Evolutionary conservation across 2,888 invertebrate species (phyloP), one percentile per base, ranked within the genome.

Genomic region (Tipula unca): DNA sequence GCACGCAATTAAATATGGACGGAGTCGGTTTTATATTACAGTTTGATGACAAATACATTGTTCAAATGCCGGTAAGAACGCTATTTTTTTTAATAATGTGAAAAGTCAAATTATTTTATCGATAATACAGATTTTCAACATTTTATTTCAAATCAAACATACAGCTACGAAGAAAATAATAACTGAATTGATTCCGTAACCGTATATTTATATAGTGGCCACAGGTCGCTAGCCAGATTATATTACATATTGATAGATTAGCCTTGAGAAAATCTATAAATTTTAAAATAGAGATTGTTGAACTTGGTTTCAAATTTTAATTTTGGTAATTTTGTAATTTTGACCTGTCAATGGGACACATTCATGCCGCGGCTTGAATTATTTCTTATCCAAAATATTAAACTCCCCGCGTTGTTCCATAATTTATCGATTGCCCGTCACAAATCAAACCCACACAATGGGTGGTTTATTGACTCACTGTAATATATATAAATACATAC

Each of bases 371-470:
- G 25, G 69, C 10, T 69, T 69, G 69, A 69, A 25, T 69, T 69
- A 69, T 69, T 20, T 25, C 25, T 25, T 69, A 69, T 69, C 25
- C 25, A 25, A 69, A 69, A 69, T 8, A 17, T n/a, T 25, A 25
- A 69, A 25, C 69, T 69, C 69, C 69, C 69, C 69, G 69, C 69
- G 69, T 69, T 69, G 69, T 69, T 25, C 25, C 10, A 25, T 69
- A 69, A 69, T 69, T 69, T 69, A 69, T 69, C 69, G 69, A 69
- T 25, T 20, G 69, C 69, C 69, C 69, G 69, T 69, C 69, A 69
- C 69, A 69, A 69, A 69, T 69, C 69, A 69, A 69, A 69, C 69
- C 69, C 69, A 69, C 69, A 69, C 69, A 25, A 69, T 69, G 69
- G 69, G 69, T 69, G 69, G 69, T 69, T 69, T 69, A 69, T 69